Evolutionary conservation across 2,797 vertebrate genomes (phyloP).

Genomic region (Phalanger gymnotis): DNA sequence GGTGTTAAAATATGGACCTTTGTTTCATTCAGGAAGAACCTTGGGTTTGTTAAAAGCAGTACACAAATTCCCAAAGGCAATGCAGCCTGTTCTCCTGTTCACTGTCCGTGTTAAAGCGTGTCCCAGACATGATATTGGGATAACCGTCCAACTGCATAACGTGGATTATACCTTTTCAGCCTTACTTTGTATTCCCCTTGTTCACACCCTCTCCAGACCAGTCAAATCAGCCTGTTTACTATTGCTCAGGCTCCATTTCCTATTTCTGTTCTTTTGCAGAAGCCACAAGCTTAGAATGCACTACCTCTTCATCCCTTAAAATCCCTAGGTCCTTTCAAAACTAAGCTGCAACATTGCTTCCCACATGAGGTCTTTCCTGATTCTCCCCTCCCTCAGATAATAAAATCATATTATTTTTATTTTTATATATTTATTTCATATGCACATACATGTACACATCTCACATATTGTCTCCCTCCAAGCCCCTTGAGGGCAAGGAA

Average conservation of each 20-base stretch:
- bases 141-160: not conserved
- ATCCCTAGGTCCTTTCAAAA: not conserved
- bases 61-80: not conserved
- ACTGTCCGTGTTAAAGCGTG: not conserved
- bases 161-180: not conserved
- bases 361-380: not conserved
- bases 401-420: not conserved
- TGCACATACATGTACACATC: not conserved
- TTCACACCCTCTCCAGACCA: not conserved
- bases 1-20: not conserved
- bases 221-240: not conserved
- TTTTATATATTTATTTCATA: not conserved
- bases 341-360: not conserved
- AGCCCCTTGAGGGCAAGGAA: not conserved
- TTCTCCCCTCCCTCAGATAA: not conserved
- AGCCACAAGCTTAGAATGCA: not conserved
- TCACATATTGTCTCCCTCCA: not conserved
- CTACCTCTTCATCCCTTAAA: not conserved
- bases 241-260: not conserved
- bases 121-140: not conserved
- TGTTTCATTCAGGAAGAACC: not conserved
- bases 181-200: not conserved
- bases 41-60: not conserved
- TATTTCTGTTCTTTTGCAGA: not conserved
- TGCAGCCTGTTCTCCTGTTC: not conserved